These are phyloP conservation scores for Lasiurus cinereus DNA, from an alignment of 2,113 vertebrate species.

Conservation along the genomic window DNA sequence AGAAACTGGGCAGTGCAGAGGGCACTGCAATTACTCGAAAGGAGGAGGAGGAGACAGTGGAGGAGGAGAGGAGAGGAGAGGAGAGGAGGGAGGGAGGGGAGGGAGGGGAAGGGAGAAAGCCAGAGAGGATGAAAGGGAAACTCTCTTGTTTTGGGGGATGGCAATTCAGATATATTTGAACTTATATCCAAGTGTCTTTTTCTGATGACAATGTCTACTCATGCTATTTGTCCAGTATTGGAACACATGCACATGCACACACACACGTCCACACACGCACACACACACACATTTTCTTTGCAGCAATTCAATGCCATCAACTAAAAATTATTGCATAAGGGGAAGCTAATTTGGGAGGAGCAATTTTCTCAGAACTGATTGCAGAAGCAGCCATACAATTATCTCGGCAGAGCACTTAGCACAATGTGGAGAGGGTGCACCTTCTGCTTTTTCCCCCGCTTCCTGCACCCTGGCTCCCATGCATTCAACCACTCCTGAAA, in stretches of 20 bases:
- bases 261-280: not conserved
- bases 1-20: not conserved
- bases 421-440: not conserved
- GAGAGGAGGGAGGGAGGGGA: too few relatives aligned
- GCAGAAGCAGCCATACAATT: slow-evolving; percentile 74
- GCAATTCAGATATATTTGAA: not conserved
- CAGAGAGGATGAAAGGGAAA: not conserved
- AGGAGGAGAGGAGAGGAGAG: too few relatives aligned
- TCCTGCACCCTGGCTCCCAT: not conserved
- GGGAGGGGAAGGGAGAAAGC: not conserved
- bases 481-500: not conserved
- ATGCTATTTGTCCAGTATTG: not conserved
- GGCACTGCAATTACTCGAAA: too few relatives aligned
- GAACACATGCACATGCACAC: not conserved
- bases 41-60: accelerated
- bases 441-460: not conserved
- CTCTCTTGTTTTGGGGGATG: not conserved
- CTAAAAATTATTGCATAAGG: slow-evolving; percentile 78
- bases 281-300: not conserved
- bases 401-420: slow-evolving; percentile 61
- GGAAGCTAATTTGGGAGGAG: slow-evolving; percentile 81
- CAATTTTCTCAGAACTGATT: slow-evolving; percentile 81
- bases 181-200: not conserved
- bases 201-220: not conserved
- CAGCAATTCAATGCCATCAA: slow-evolving; percentile 65